These are phyloP conservation scores for Callipepla squamata DNA, from an alignment of 2,113 vertebrate genomes.

Conservation along the genomic window DNA sequence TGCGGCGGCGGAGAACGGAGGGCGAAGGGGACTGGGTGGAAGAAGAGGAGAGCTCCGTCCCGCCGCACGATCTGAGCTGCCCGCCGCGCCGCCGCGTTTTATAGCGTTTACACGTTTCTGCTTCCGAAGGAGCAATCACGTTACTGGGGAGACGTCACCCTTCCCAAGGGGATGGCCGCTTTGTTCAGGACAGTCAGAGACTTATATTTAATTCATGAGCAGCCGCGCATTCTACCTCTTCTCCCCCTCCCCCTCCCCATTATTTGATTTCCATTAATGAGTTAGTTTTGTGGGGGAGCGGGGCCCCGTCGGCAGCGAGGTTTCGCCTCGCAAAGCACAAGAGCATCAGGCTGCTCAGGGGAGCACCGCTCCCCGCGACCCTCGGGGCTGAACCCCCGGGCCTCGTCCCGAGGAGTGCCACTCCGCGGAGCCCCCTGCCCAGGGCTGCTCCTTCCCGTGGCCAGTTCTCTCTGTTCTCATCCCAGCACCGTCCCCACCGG, in stretches of 20 bases:
- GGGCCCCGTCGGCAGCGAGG: neutral
- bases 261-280: constrained; percentile 73
- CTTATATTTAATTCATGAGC: constrained; percentile 77
- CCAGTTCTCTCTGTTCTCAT: neutral
- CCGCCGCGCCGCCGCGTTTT: constrained; percentile 80
- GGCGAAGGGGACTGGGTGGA: neutral
- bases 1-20: neutral
- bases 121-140: constrained; percentile 79
- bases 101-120: constrained; percentile 83
- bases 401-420: neutral
- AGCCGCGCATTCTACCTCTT: neutral
- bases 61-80: constrained; percentile 70
- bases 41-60: constrained; percentile 38
- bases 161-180: constrained; percentile 80
- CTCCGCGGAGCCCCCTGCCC: neutral
- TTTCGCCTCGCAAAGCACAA: neutral
- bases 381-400: neutral
- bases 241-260: neutral
- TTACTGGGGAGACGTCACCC: constrained; percentile 88
- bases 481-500: neutral
- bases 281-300: constrained; percentile 14
- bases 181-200: constrained; percentile 73
- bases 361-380: no score
- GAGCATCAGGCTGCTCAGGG: neutral
- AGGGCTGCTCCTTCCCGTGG: neutral